Conservation (phyloP, 2,797 vertebrate species). For the Chrosomus eos region DNA sequence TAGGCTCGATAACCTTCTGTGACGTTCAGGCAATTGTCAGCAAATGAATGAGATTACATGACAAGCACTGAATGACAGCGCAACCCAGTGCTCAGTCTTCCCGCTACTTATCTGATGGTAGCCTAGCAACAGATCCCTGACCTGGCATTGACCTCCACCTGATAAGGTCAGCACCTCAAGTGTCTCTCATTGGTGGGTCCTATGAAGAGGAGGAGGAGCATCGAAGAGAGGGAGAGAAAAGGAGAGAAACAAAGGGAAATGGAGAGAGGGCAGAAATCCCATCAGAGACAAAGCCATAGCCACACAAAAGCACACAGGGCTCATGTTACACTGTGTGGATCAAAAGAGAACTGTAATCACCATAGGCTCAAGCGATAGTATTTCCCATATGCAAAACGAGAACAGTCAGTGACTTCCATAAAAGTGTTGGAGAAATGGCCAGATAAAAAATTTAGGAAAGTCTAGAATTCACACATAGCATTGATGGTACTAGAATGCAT, state of each 20-base stretch:
- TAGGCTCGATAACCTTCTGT: constrained; percentile 82
- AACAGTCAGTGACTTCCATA: background rate
- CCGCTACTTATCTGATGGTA: constrained; percentile 84
- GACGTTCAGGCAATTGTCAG: constrained; percentile 81
- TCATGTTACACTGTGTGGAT: constrained; percentile 16
- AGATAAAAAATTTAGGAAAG: background rate
- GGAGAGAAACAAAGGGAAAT: constrained; percentile 58
- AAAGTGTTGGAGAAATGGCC: constrained; percentile 21
- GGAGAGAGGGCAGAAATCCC: constrained; percentile 57
- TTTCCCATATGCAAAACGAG: constrained; percentile 40
- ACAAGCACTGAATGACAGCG: constrained; percentile 80
- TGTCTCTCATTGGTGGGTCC: constrained; percentile 81
- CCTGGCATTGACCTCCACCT: constrained; percentile 85
- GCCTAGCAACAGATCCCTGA: constrained; percentile 86
- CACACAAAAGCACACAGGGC: constrained; percentile 59
- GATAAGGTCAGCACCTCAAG: constrained; percentile 88
- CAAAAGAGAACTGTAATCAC: constrained; percentile 52
- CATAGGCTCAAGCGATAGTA: constrained; percentile 20
- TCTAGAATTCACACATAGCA: constrained; percentile 6
- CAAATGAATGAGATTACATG: constrained; percentile 87
- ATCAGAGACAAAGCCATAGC: constrained; percentile 60
- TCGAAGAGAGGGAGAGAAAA: constrained; percentile 24
- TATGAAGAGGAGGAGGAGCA: constrained; percentile 73
- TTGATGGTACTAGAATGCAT: background rate
- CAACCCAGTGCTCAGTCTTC: constrained; percentile 74